Evolutionary conservation across 2,797 vertebrate genomes (phyloP).

Genomic region (Thripadectes ignobilis): DNA sequence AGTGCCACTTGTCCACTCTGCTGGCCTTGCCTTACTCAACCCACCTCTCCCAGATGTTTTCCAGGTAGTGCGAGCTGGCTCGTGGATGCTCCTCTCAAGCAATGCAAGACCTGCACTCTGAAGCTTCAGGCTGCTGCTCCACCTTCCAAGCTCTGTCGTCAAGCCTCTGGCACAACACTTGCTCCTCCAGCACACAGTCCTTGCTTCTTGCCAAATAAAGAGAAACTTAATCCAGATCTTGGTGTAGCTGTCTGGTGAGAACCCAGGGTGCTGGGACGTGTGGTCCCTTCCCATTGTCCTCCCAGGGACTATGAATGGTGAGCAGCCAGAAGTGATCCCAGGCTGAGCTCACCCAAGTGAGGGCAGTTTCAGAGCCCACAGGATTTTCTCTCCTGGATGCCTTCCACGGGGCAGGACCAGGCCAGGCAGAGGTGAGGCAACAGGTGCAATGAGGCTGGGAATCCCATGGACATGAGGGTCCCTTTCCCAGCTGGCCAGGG

Average conservation of each 20-base stretch:
- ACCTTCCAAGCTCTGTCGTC: background rate
- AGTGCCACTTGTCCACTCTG: background rate
- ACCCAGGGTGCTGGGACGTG: background rate
- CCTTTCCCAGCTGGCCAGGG: background rate
- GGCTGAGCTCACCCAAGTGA: background rate
- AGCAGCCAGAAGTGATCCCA: background rate
- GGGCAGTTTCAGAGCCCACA: background rate
- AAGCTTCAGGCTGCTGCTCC: background rate
- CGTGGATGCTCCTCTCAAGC: background rate
- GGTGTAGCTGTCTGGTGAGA: background rate
- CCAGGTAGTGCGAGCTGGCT: background rate
- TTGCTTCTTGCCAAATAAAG: slow-evolving; percentile 45
- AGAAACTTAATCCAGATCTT: background rate
- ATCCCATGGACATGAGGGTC: fast-evolving
- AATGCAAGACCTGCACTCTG: background rate
- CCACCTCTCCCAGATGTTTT: background rate
- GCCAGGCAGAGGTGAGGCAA: background rate
- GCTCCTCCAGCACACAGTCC: background rate
- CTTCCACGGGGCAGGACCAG: background rate
- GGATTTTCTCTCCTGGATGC: background rate
- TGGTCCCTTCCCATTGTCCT: background rate
- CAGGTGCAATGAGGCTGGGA: background rate
- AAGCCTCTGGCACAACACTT: background rate
- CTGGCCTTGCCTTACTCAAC: background rate
- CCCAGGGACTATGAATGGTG: background rate